A percentile compares a stretch with the other conserved stretches of the same genome.
These are phyloP conservation scores for Galerucella pusilla DNA, from an alignment of 2,888 invertebrate species.

Conservation along the genomic window DNA sequence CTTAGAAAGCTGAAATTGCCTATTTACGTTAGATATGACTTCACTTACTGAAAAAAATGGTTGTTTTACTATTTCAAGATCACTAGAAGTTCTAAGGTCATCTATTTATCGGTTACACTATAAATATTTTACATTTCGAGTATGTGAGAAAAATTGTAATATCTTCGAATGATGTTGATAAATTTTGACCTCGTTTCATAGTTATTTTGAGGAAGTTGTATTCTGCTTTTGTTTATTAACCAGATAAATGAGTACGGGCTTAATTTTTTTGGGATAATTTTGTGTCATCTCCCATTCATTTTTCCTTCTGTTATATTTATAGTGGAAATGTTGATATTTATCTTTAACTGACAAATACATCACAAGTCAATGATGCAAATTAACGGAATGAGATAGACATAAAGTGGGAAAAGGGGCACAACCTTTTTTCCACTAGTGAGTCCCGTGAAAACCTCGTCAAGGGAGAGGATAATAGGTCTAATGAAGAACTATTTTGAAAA, in stretches of 20 bases:
- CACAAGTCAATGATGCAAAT: too few relatives aligned
- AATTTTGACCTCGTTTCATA: slow-evolving; percentile 11
- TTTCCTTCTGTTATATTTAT: background rate
- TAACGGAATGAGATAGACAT: too few relatives aligned
- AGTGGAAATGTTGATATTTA: background rate
- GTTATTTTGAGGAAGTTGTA: slow-evolving; percentile 13
- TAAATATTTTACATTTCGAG: slow-evolving; percentile 8
- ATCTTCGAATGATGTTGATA: slow-evolving; percentile 6
- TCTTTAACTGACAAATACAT: background rate
- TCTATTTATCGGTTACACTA: background rate
- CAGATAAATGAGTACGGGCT: background rate
- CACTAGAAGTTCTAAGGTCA: slow-evolving; percentile 13
- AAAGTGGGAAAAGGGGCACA: too few relatives aligned
- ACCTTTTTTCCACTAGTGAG: too few relatives aligned
- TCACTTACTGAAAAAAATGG: background rate
- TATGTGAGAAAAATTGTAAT: slow-evolving; percentile 1
- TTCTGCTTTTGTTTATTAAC: slow-evolving; percentile 5
- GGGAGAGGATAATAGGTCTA: too few relatives aligned
- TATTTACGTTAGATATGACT: background rate
- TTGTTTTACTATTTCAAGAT: slow-evolving; percentile 16
- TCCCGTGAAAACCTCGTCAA: too few relatives aligned
- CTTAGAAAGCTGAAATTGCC: background rate
- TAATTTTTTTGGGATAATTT: background rate
- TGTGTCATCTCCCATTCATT: background rate
- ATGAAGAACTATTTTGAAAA: too few relatives aligned